Evolutionary conservation across 2,888 invertebrate genomes (phyloP).

Genomic region (Scelioninae gen. 2): DNA sequence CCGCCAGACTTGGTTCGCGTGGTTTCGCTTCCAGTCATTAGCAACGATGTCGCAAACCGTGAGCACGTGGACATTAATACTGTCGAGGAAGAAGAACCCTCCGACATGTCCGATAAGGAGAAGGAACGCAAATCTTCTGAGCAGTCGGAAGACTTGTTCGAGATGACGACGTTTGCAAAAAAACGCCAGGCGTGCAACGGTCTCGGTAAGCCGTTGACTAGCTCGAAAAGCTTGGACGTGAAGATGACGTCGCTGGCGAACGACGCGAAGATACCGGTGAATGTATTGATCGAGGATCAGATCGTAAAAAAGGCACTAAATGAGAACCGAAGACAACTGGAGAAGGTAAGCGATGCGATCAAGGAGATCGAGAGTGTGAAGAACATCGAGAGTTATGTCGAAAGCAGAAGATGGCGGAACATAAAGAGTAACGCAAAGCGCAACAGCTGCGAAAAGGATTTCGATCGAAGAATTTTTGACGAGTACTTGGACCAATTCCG

Average conservation of each 20-base stretch:
- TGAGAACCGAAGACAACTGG: slow-evolving; percentile 72
- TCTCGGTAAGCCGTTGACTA: slow-evolving; percentile 60
- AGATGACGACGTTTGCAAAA: slow-evolving; percentile 59
- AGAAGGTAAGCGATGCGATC: slow-evolving; percentile 73
- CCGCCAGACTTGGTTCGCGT: slow-evolving; percentile 82
- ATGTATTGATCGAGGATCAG: slow-evolving; percentile 72
- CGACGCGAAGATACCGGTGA: slow-evolving; percentile 72
- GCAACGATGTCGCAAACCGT: slow-evolving; percentile 76
- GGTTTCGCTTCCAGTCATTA: slow-evolving; percentile 81
- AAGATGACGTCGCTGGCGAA: slow-evolving; percentile 58
- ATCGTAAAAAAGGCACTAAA: slow-evolving; percentile 73
- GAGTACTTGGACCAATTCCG: slow-evolving; percentile 62
- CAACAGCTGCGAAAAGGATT: slow-evolving; percentile 69
- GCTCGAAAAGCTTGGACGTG: slow-evolving; percentile 66
- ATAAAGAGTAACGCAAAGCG: slow-evolving; percentile 63
- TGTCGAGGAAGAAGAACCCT: slow-evolving; percentile 67
- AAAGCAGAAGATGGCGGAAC: slow-evolving; percentile 63
- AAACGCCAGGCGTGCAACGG: slow-evolving; percentile 67
- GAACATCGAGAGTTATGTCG: slow-evolving; percentile 68
- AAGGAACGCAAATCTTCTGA: slow-evolving; percentile 57
- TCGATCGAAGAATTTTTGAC: slow-evolving; percentile 61
- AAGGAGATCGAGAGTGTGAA: slow-evolving; percentile 73
- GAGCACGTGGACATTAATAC: slow-evolving; percentile 75
- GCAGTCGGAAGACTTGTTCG: slow-evolving; percentile 49
- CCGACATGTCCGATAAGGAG: slow-evolving; percentile 65